Base-by-base conservation (phyloP, 2,797 vertebrate species). In the Poliocrania exsul region DNA sequence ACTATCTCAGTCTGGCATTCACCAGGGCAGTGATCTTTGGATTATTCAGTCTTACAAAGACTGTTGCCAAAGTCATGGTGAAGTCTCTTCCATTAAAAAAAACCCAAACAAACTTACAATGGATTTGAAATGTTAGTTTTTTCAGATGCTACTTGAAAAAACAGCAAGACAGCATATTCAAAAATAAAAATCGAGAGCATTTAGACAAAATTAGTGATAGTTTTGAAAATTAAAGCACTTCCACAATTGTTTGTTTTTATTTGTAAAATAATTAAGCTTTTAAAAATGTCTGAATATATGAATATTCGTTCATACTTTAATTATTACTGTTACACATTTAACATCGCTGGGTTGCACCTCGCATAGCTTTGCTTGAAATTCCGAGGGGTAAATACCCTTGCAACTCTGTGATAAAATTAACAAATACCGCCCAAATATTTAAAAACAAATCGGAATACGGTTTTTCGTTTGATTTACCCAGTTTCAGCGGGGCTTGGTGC, bases 141-240 rank as follows among this genome's bases (percentile, higher is more conserved):
- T 23, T n/a, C n/a, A 31, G 9, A 24, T 21, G 49, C 10, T 47
- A 2, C 35, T 85, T 84, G 3, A 28, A 71, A 81, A 81, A 61
- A 62, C 4, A n/a, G 2, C 10, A 44, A 57, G 31, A 2, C 5
- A 44, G 4, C 2, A 9, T 19, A 29, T 33, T 42, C 0, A 40
- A 61, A 88, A 90, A 66, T 16, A 20, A 74, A 82, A 57, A 29
- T 16, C 6, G 33, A 51, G 29, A 58, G 8, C 26, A 25, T 25
- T 73, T 7, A 16, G 46, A 46, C 19, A 44, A 83, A 82, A 69
- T 16, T 15, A 37, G 1, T 1, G 0, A 8, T 38, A 13, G 4
- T 70, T 93, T 71, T 19, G 13, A 84, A 85, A 73, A 38, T 10
- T 8, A 14, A 67, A 91, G 42, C 31, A 20, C 42, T 54, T 77